Evolutionary conservation across 2,888 invertebrate genomes (phyloP), one percentile per base, ranked within the genome.

Genomic region (Magallana nippona): DNA sequence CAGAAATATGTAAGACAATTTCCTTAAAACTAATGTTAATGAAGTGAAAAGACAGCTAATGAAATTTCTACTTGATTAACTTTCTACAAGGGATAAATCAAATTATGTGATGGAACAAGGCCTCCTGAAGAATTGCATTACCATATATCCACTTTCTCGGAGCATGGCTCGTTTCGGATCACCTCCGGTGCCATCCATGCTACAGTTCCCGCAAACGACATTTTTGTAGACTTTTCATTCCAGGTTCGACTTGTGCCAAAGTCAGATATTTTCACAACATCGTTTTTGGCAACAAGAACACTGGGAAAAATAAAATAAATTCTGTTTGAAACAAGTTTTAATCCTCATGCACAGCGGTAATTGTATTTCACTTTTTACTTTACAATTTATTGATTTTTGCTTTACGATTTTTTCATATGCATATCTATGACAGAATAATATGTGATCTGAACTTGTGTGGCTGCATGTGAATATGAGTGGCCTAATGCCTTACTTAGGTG

Each of bases 131-230:
- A 71, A 27, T 13, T 27, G 11, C n/a, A 94, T 94, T 93, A 96
- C 99, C 99, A 99, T 86, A 99, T 97, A 94, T 99, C 99, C 0
- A 99, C 98, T 94, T 98, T 98, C 93, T 99, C 99, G 0, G 98
- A 98, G 94, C 98, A 99, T 0, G 97, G 98, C 93, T 99, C 98
- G 93, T 98, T 98, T 86, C 98, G 96, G 89, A 99, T 99, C 63
- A 99, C 97, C 95, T 99, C 99, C 0, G 99, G 99, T 0, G 99
- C 98, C 99, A 99, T 99, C 99, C 99, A 99, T 0, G 98, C 98
- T 0, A 99, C 98, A 0, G 99, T 99, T 63, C 99, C 99, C 1
- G 98, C 98, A 94, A 99, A 99, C 87, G 98, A 97, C 99, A 99
- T 99, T 92, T 97, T 97, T 77, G 98, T 97, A 93, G 98, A 98